Evolutionary conservation across 2,888 invertebrate genomes (phyloP), one percentile per base, ranked within the genome.

Genomic region (Drosophila subsilvestris): DNA sequence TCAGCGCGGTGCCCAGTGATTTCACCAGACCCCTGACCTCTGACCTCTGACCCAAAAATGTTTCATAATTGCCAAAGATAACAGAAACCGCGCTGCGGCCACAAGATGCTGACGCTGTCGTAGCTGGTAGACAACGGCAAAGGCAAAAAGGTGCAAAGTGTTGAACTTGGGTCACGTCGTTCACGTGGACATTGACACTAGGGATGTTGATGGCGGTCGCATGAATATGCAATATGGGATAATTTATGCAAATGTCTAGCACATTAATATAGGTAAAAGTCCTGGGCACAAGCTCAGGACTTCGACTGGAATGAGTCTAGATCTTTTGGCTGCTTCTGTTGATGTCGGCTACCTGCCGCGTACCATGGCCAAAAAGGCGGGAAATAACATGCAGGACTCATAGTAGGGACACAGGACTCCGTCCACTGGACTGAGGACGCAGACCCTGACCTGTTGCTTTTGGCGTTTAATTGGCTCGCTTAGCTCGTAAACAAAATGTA

Each of bases 141-240:
- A 32, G 47, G 45, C 14, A 48, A 48, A 62, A 70, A 72, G 63
- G 53, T 70, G 73, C 48, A 68, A 45, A 57, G 55, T 49, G 55
- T 32, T 6, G 32, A 59, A 55, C 43, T 53, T 79, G 85, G 86
- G 88, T 79, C 86, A 82, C 80, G 86, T 79, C 65, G 82, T 37
- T 67, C 27, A 48, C 60, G 42, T 20, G 60, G 42, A 32, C 60
- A 25, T n/a, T 25, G 70, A 32, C 56, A 25, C n/a, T 9, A 9
- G 27, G 10, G 22, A 42, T n/a, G 69, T 10, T 44, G 45, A 18
- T 43, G 65, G 17, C 42, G 60, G 72, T 70, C 75, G 77, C 88
- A 92, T 92, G 91, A 92, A 92, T 92, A 91, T 91, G 90, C 91
- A 91, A 90, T 90, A 82, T 86, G 91, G 91, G 91, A 92, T 92